Percentiles rank a stretch among this genome's conserved stretches.
phyloP scores from a whole-genome alignment of 2,888 invertebrate species.

The Leucophenga montana region DNA sequence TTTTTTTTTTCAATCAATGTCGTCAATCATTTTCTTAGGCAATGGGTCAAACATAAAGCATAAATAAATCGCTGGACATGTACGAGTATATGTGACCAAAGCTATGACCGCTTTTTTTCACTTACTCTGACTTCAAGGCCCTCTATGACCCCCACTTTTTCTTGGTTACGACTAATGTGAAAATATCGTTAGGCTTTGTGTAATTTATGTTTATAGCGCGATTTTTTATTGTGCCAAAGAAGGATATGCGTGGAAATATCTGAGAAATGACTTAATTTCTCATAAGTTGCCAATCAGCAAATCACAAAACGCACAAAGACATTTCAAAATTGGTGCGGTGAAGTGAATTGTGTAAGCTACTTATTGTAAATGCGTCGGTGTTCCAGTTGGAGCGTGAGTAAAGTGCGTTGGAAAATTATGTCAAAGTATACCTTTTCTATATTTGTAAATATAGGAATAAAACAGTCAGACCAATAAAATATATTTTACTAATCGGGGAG shows the following conservation, averaged over 20 bases:
- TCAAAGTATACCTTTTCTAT: too few relatives aligned
- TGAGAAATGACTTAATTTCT: conserved; percentile 25
- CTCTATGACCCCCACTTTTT: too few relatives aligned
- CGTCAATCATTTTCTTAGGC: conserved; percentile 21
- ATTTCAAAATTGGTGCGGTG: background rate
- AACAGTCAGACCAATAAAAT: too few relatives aligned
- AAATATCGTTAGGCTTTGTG: conserved; percentile 21
- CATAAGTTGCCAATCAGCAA: conserved; percentile 10
- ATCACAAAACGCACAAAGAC: background rate
- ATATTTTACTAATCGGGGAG: too few relatives aligned
- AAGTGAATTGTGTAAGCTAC: background rate
- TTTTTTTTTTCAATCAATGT: background rate
- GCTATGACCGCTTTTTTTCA: background rate
- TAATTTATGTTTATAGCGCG: conserved; percentile 25
- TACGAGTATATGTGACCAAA: background rate
- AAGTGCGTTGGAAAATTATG: too few relatives aligned
- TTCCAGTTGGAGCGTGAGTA: background rate
- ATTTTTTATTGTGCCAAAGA: conserved; percentile 13
- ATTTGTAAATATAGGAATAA: too few relatives aligned
- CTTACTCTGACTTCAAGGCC: too few relatives aligned
- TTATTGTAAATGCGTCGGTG: conserved; percentile 13
- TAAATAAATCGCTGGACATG: background rate
- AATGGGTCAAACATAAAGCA: conserved; percentile 24
- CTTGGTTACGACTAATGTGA: conserved; percentile 11
- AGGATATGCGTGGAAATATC: conserved; percentile 20